A percentile compares a stretch with the other conserved stretches of the same genome.
phyloP scores from a whole-genome alignment of 2,113 vertebrate species.

The Gallinago jamesoni region DNA sequence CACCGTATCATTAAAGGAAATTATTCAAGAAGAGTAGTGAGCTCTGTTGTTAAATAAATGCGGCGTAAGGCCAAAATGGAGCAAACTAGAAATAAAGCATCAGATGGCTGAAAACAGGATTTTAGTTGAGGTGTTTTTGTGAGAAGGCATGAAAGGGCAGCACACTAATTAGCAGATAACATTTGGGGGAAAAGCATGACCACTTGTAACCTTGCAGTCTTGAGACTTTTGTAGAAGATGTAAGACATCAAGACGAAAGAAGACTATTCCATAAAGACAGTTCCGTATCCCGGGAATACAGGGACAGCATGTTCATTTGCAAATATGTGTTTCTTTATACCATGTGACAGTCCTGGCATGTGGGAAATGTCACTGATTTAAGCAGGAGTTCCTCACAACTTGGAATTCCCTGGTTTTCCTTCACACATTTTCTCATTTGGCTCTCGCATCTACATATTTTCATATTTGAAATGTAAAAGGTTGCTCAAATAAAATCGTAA shows the following conservation, averaged over 20 bases:
- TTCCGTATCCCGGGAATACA: neutral
- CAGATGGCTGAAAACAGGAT: neutral
- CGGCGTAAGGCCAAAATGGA: neutral
- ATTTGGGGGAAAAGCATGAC: neutral
- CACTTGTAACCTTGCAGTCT: neutral
- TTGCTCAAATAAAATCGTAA: neutral
- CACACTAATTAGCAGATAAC: neutral
- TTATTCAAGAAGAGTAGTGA: neutral
- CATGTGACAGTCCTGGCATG: neutral
- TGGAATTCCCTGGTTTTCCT: neutral
- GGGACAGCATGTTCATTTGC: neutral
- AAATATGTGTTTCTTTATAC: neutral
- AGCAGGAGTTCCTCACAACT: neutral
- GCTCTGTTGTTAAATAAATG: neutral
- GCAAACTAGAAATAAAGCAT: slow-evolving; percentile 2
- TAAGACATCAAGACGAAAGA: neutral
- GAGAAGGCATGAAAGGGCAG: neutral
- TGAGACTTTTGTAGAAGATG: neutral
- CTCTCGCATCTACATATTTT: neutral
- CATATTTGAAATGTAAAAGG: neutral
- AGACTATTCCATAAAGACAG: neutral
- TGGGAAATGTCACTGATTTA: neutral
- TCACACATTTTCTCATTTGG: neutral
- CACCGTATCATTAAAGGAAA: slow-evolving; percentile 9
- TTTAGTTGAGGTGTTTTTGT: neutral